Base-by-base conservation (phyloP, 2,113 vertebrate genomes). In the Danionella cerebrum region DNA sequence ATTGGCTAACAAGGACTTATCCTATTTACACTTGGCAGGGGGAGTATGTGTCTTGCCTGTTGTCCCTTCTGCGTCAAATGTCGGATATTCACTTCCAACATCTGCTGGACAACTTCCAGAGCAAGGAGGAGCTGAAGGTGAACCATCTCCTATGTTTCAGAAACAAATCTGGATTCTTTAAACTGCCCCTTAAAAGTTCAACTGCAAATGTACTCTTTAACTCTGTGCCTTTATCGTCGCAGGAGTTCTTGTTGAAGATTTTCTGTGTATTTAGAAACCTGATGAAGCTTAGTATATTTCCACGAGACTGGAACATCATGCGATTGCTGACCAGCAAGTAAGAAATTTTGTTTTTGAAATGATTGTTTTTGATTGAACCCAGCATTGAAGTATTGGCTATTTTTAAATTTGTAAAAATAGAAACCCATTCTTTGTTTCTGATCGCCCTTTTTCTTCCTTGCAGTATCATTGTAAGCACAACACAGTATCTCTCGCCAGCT, bases 71-170 rank as follows among this genome's bases (percentile, higher is more conserved):
- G 44, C 92, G 94, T 48, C 94, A 97, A 85, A 99, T 99, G 96
- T 94, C 92, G 7, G 95, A 98, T 65, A 90, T 93, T 79, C 96
- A 99, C 84, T 99, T 93, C 77, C 96, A 96, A 47, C 94, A 89
- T 78, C 87, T 99, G 70, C 78, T 99, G 80, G 94, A 98, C 64
- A 97, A 94, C 87, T 98, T 98, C 68, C 95, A 96, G 86, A 98
- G 95, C 90, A 98, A 97, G 76, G 96, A 99, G 73, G 95, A 97
- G 65, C 85, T 99, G 21, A 99, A 99, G 94, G 96, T 98, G 84
- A 44, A 6, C 9, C 24, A 1, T 6, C 10, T 16, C 13, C 4
- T 39, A 41, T 4, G 59, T 14, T 31, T 19, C 3, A 51, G 24
- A 51, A 51, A 27, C 3, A 13, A 51, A 33, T 33, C 2, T 53